Conservation (phyloP, 2,888 invertebrate genomes). For the Frankliniella fusca region DNA sequence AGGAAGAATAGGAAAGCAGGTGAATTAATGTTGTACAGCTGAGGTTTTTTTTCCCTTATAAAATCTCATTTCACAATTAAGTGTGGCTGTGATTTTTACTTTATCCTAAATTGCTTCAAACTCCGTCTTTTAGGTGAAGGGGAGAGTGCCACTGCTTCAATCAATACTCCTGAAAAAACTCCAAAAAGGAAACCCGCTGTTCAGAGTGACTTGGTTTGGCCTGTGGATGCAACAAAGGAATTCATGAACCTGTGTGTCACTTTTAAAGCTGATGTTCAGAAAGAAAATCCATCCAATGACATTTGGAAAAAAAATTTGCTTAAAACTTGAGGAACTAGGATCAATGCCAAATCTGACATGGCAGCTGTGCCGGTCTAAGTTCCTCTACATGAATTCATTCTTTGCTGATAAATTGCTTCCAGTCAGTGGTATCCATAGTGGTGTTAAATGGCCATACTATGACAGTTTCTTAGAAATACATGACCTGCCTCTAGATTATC, state of each 20-base stretch:
- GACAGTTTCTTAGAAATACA: neutral
- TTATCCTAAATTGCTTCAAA: neutral
- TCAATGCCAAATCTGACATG: neutral
- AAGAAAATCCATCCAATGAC: neutral
- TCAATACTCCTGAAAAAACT: too few relatives aligned
- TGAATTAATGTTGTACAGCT: neutral
- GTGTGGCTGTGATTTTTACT: neutral
- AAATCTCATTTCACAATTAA: neutral
- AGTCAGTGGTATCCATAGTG: neutral
- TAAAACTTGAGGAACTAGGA: neutral
- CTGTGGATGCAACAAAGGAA: neutral
- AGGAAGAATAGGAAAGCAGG: neutral
- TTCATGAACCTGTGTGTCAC: neutral
- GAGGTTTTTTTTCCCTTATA: neutral
- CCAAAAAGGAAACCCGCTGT: neutral
- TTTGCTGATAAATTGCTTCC: neutral
- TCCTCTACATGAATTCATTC: neutral
- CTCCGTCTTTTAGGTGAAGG: neutral
- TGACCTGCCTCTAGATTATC: neutral
- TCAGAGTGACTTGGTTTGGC: neutral
- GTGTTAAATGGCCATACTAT: neutral
- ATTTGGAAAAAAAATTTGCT: neutral
- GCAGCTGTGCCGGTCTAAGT: neutral
- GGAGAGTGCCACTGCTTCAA: too few relatives aligned
- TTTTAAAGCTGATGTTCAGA: neutral